A percentile compares a stretch with the other conserved stretches of the same genome.
Conservation (phyloP, 2,113 vertebrate genomes). For the Misgurnus anguillicaudatus region DNA sequence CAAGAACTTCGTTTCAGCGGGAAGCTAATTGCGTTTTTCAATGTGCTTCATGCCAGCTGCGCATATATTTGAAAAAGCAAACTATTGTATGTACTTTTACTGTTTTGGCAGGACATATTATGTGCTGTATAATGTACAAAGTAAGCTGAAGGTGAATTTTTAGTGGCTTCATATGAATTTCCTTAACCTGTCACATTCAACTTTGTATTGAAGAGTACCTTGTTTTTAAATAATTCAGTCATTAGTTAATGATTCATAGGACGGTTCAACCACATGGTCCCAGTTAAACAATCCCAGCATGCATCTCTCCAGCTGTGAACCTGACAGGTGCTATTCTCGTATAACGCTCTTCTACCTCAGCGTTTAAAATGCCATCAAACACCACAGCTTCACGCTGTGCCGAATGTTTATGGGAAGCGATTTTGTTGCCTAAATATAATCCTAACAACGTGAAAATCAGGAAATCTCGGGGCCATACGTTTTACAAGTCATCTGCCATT, state of each 20-base stretch:
- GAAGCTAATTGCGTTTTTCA: conserved; percentile 7
- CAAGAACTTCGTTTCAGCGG: not conserved
- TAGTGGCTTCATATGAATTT: too few relatives aligned
- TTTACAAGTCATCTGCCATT: not conserved
- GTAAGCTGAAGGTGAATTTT: too few relatives aligned
- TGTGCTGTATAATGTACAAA: too few relatives aligned
- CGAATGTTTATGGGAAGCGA: not conserved
- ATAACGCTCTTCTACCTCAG: conserved; percentile 3
- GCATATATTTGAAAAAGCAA: too few relatives aligned
- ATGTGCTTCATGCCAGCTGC: not conserved
- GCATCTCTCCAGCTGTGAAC: conserved; percentile 20
- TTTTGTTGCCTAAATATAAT: conserved; percentile 5
- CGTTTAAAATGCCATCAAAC: conserved; percentile 15
- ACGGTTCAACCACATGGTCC: conserved; percentile 1
- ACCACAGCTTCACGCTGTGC: not conserved
- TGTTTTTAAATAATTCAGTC: conserved; percentile 35
- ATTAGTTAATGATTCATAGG: conserved; percentile 35
- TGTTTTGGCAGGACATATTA: too few relatives aligned
- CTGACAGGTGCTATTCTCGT: not conserved
- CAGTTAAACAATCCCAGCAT: conserved; percentile 32
- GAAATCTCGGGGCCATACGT: not conserved
- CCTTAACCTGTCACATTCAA: not conserved
- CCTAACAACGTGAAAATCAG: not conserved
- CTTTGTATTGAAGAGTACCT: not conserved
- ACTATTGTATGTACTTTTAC: too few relatives aligned